Base-by-base conservation (phyloP, 2,113 vertebrate genomes). In the Tachysurus vachellii region DNA sequence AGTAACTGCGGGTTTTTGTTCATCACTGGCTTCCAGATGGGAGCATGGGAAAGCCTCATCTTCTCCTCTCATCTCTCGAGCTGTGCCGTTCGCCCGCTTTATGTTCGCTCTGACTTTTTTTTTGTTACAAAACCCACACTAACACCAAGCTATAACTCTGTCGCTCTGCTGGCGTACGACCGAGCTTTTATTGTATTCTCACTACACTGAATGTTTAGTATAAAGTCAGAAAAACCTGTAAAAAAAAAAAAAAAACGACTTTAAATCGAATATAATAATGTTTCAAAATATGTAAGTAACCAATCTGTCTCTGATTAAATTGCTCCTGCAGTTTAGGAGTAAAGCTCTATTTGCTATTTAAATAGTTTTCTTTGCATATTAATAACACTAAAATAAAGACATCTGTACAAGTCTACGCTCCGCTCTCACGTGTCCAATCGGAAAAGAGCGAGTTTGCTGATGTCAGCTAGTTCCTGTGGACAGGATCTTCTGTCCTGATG, bases 371-470 rank as follows among this genome's bases (percentile, higher is more conserved):
- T 73, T 47, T 73, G 70, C 12, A 13, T 76, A 21, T 76, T 76
- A 53, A 83, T 88, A 92, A 89, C 84, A 28, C 50, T 87, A 91
- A 93, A 94, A 91, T 80, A 83, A 89, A 94, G 87, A 92, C 93
- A 36, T 1, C 36, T 36, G 36, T 36, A 36, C 36, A 2, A 36
- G 66, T 31, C 28, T 17, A 42, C 21, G 8, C 70, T 44, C 70
- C 85, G 90, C 88, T 85, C 90, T 89, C 36, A 62, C 80, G 90
- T 64, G 44, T 71, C 75, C 59, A 64, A 85, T 68, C 87, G 86
- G 88, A 73, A 59, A 83, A 89, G 85, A 84, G 87, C 73, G 88
- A 89, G 86, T 79, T 82, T 88, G 89, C 89, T 73, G 28, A 56
- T 89, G 89, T 94, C 93, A 93, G 85, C 73, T 84, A 86, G 90